Evolutionary conservation across 2,797 vertebrate genomes (phyloP).

Genomic region (Odontamblyopus lacepedii): DNA sequence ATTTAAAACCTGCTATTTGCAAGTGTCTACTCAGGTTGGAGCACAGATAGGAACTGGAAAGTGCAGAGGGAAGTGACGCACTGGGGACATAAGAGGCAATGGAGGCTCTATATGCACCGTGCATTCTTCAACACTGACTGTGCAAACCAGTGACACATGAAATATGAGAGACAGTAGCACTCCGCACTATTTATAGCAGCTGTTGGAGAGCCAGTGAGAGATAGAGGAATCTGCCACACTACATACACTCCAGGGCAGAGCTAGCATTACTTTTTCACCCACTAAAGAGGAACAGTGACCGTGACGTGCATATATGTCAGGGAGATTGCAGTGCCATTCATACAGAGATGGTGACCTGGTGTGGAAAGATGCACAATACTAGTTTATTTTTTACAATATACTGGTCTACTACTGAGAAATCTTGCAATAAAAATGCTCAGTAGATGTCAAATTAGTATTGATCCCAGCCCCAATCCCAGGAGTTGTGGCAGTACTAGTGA

Average conservation of each 20-base stretch:
- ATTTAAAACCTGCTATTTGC: conserved; percentile 18
- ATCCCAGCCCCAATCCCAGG: no score
- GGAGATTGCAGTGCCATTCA: neutral
- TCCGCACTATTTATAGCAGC: conserved; percentile 76
- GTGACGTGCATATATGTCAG: conserved; percentile 24
- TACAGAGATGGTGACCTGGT: neutral
- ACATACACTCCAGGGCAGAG: conserved; percentile 59
- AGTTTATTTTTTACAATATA: neutral
- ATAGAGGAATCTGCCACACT: conserved; percentile 50
- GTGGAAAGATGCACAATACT: neutral
- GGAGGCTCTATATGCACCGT: conserved; percentile 48
- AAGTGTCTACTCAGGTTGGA: conserved; percentile 16
- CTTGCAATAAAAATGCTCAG: no score
- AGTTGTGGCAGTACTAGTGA: neutral
- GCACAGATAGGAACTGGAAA: conserved; percentile 10
- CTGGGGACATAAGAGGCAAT: conserved; percentile 31
- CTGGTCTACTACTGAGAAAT: no score
- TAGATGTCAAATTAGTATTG: no score
- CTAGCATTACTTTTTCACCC: conserved; percentile 57
- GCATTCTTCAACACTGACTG: conserved; percentile 65
- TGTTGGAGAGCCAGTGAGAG: conserved; percentile 48
- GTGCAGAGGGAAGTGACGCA: conserved; percentile 24
- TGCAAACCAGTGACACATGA: conserved; percentile 79
- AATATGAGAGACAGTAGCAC: conserved; percentile 79
- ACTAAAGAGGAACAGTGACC: conserved; percentile 42